Conservation (phyloP, 2,797 vertebrate genomes). For the Myoxocephalus aenaeus region DNA sequence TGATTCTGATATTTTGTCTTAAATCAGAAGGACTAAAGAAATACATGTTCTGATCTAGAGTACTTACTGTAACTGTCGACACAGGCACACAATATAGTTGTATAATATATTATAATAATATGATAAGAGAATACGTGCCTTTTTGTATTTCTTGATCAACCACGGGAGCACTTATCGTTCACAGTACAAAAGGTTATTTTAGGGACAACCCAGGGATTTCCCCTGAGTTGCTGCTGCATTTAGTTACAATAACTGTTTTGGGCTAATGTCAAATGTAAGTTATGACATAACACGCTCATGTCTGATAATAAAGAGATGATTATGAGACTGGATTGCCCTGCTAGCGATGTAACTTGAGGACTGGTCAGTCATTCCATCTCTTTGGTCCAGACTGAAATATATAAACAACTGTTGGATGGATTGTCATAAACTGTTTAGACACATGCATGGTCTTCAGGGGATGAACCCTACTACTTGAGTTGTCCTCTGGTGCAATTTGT, state of each 20-base stretch:
- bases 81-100: background rate
- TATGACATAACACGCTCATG: background rate
- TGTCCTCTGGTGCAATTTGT: too few relatives aligned
- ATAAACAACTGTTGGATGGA: background rate
- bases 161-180: constrained; percentile 6
- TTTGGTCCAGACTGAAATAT: background rate
- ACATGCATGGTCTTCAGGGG: too few relatives aligned
- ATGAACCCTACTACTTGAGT: too few relatives aligned
- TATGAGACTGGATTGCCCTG: background rate
- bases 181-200: constrained; percentile 5
- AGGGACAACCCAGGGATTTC: constrained; percentile 62
- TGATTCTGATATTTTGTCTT: background rate
- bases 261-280: constrained; percentile 10
- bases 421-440: background rate
- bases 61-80: background rate
- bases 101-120: background rate
- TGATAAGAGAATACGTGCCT: background rate
- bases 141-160: constrained; percentile 1
- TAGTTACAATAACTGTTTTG: constrained; percentile 13
- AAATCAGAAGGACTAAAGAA: background rate
- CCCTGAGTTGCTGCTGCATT: constrained; percentile 28
- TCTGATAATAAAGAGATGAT: background rate
- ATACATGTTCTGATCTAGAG: background rate
- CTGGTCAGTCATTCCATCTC: background rate
- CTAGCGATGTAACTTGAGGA: background rate